These are phyloP conservation scores for Caenorhabditis imperialis DNA, from an alignment of 2,888 invertebrate genomes.

Conservation along the genomic window DNA sequence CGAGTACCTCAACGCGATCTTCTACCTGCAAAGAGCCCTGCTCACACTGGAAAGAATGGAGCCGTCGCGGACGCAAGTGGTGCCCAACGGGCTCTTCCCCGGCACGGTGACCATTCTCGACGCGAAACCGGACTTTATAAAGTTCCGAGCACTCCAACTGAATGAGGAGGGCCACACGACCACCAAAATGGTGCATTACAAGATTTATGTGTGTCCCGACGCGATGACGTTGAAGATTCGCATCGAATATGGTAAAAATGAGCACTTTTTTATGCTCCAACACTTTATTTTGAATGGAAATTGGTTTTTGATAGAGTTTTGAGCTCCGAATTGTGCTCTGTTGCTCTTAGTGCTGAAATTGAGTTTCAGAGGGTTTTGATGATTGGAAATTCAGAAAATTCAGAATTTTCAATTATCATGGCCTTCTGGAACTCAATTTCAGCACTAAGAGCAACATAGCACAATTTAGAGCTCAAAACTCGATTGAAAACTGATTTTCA, in stretches of 20 bases:
- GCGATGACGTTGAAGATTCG: slow-evolving; percentile 34
- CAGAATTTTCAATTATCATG: neutral
- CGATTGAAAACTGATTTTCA: too few species aligned
- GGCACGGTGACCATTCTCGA: slow-evolving; percentile 31
- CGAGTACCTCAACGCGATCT: slow-evolving; percentile 55
- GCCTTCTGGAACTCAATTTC: too few species aligned
- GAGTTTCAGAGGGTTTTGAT: slow-evolving; percentile 3
- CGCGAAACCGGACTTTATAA: slow-evolving; percentile 20
- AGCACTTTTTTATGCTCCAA: too few species aligned
- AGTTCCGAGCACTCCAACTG: slow-evolving; percentile 32
- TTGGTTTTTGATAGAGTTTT: too few species aligned
- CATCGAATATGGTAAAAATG: slow-evolving; percentile 44
- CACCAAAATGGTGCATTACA: slow-evolving; percentile 39
- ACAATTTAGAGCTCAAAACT: too few species aligned
- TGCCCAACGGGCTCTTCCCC: neutral
- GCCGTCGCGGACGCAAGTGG: neutral
- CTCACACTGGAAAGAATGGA: slow-evolving; percentile 41
- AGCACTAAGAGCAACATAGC: too few species aligned
- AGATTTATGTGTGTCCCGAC: slow-evolving; percentile 39
- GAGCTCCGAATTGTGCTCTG: neutral
- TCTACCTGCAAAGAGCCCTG: slow-evolving; percentile 38
- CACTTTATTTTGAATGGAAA: too few species aligned
- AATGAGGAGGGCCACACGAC: slow-evolving; percentile 33
- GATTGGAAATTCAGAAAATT: slow-evolving; percentile 4
- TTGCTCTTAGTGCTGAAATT: neutral